Evolutionary conservation across 2,113 vertebrate genomes (phyloP).

Genomic region (Galeopterus variegatus): DNA sequence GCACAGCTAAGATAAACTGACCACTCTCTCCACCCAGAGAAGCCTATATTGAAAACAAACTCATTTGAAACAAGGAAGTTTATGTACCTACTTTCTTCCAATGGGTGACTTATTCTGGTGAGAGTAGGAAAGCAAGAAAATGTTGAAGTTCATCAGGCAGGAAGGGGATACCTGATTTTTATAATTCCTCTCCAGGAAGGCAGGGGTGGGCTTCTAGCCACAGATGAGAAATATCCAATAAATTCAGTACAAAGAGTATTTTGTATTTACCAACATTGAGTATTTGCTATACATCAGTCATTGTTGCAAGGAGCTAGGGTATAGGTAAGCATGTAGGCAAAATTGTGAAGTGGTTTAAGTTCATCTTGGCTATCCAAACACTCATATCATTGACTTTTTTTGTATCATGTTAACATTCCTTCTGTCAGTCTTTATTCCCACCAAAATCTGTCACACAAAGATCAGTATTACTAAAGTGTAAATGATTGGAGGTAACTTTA

Average conservation of each 20-base stretch:
- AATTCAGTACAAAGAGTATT: neutral
- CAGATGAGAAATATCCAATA: neutral
- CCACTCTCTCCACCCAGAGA: neutral
- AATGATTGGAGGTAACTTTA: neutral
- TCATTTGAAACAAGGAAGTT: neutral
- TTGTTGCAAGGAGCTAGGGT: neutral
- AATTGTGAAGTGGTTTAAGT: neutral
- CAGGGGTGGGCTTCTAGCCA: neutral
- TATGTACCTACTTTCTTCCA: neutral
- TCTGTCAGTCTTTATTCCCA: neutral
- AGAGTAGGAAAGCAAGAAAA: neutral
- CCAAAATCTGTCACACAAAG: neutral
- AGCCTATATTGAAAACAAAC: neutral
- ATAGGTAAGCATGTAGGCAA: neutral
- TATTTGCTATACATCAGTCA: neutral
- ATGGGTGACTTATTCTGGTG: neutral
- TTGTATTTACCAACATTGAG: neutral
- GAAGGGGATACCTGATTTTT: neutral
- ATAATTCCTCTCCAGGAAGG: neutral
- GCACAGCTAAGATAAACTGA: neutral
- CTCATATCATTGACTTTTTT: neutral
- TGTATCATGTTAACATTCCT: neutral
- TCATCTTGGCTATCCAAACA: neutral
- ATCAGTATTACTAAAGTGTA: neutral
- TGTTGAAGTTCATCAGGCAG: neutral